A percentile compares a stretch with the other conserved stretches of the same genome.
These are phyloP conservation scores for Drymonia ruficornis DNA, from an alignment of 2,888 invertebrate genomes.

Conservation along the genomic window DNA sequence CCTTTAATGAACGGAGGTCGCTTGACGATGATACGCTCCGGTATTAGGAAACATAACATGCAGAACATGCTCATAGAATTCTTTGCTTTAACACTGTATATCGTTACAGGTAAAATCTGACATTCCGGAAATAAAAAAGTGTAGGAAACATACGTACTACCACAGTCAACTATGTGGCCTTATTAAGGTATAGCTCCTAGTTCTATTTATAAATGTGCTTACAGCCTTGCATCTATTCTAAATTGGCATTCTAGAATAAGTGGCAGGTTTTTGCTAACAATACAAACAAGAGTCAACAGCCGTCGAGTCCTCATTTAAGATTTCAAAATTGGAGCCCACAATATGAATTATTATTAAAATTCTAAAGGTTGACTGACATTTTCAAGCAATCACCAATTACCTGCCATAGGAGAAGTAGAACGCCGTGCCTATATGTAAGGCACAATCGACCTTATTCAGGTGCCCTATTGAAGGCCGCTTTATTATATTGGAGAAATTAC, in stretches of 20 bases:
- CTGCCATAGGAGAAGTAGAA: conserved; percentile 1
- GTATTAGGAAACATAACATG: too few relatives aligned
- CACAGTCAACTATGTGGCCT: too few relatives aligned
- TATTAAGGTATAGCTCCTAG: too few relatives aligned
- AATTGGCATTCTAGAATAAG: background rate
- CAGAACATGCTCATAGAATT: too few relatives aligned
- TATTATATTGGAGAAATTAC: conserved; percentile 6
- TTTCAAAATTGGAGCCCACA: background rate
- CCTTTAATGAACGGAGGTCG: background rate
- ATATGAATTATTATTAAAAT: conserved; percentile 4
- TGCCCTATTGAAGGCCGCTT: background rate
- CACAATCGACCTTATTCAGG: conserved; percentile 3
- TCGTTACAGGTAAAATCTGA: too few relatives aligned
- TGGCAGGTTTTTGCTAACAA: background rate
- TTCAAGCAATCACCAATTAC: conserved; percentile 5
- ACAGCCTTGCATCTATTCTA: background rate
- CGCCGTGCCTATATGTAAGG: conserved; percentile 6
- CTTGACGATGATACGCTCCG: background rate
- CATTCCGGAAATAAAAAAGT: too few relatives aligned
- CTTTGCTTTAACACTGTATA: too few relatives aligned
- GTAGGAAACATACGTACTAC: too few relatives aligned
- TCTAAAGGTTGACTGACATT: conserved; percentile 5
- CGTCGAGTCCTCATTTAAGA: background rate
- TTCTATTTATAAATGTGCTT: too few relatives aligned
- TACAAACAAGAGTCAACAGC: background rate